These are phyloP conservation scores for Ptychadena robeensis DNA, from an alignment of 2,797 vertebrate genomes.

Conservation along the genomic window DNA sequence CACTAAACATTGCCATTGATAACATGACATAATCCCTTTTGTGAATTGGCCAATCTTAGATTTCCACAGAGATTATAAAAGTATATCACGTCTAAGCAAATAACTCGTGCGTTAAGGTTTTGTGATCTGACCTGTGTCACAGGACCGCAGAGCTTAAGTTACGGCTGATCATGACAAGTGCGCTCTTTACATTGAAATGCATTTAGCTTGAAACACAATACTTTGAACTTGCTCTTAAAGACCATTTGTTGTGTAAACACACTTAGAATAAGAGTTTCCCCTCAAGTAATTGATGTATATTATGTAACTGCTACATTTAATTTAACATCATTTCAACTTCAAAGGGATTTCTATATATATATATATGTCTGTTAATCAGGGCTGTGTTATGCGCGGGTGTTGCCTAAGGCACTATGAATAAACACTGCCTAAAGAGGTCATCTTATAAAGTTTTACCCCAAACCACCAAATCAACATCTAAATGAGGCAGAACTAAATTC, in stretches of 20 bases:
- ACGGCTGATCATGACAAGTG: neutral
- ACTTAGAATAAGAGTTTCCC: conserved; percentile 15
- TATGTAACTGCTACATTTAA: neutral
- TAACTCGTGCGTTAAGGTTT: neutral
- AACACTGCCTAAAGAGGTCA: neutral
- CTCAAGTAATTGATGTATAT: conserved; percentile 11
- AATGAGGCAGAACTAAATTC: too few relatives aligned
- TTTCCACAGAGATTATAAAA: neutral
- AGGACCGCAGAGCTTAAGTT: neutral
- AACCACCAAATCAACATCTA: neutral
- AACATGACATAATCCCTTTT: neutral
- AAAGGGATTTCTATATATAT: neutral
- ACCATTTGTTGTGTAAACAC: conserved; percentile 34
- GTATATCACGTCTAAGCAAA: too few relatives aligned
- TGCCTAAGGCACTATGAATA: neutral
- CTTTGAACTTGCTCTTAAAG: conserved; percentile 43
- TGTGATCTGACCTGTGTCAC: neutral
- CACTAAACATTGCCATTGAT: neutral
- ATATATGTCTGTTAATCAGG: neutral
- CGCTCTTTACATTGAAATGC: conserved; percentile 5
- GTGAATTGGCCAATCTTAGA: neutral
- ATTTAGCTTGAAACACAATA: neutral
- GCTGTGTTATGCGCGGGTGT: neutral
- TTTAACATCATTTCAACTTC: neutral
- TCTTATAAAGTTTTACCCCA: neutral